Evolutionary conservation across 2,113 vertebrate genomes (phyloP).

Genomic region (Peromyscus polionotus): DNA sequence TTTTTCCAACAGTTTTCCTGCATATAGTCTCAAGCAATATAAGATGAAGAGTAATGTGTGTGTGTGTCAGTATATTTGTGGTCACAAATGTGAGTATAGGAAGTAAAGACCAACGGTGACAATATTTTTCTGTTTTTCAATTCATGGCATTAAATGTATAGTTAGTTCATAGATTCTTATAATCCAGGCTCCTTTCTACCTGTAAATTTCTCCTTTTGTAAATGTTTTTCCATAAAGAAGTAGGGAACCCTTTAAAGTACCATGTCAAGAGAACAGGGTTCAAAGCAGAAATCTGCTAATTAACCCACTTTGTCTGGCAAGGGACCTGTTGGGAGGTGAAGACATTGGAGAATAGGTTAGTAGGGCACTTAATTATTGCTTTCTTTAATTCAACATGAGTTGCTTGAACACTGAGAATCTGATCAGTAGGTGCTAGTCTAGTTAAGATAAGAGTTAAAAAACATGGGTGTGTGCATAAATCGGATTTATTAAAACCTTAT

Average conservation of each 20-base stretch:
- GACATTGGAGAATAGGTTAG: conserved; percentile 18
- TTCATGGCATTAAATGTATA: conserved; percentile 17
- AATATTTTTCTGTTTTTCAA: background rate
- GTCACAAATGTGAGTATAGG: background rate
- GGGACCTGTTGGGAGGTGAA: conserved; percentile 43
- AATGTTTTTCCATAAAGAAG: conserved; percentile 53
- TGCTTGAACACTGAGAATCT: conserved; percentile 29
- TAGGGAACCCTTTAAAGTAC: conserved; percentile 41
- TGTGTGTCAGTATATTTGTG: background rate
- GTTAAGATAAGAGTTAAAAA: conserved; percentile 58
- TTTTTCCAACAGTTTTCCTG: background rate
- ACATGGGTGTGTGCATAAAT: conserved; percentile 1
- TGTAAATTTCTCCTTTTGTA: conserved; percentile 48
- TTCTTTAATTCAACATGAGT: conserved; percentile 41
- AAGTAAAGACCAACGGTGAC: background rate
- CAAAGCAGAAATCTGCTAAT: conserved; percentile 57
- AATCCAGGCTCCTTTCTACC: conserved; percentile 47
- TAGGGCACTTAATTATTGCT: conserved; percentile 35
- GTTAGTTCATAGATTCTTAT: background rate
- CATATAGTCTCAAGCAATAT: background rate
- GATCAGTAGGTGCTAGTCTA: conserved; percentile 67
- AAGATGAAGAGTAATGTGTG: background rate
- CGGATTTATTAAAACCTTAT: conserved; percentile 50
- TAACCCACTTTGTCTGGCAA: conserved; percentile 50
- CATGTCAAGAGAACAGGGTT: conserved; percentile 12